Percentiles rank a stretch among this genome's conserved stretches.
Conservation (phyloP, 2,888 invertebrate genomes). For the Anagyrus pseudococci region DNA sequence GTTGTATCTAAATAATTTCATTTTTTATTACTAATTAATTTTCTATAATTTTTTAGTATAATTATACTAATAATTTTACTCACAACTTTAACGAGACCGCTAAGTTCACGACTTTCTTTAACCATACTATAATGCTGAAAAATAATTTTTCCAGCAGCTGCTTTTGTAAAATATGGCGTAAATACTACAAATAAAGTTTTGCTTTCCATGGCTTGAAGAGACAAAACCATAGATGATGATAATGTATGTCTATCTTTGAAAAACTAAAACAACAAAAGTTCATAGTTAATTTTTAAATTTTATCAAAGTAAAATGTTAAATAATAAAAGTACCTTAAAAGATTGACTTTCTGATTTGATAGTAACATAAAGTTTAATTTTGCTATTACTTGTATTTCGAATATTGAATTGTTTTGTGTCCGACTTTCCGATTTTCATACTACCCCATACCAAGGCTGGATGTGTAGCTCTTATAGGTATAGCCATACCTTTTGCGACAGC, state of each 20-base stretch:
- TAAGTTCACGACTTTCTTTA: constrained; percentile 40
- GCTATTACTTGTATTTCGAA: constrained; percentile 67
- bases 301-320: constrained; percentile 6
- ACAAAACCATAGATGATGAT: constrained; percentile 54
- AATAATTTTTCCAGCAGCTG: constrained; percentile 65
- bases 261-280: constrained; percentile 46
- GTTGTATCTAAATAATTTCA: constrained; percentile 52
- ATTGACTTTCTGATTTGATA: constrained; percentile 56
- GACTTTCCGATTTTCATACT: constrained; percentile 66
- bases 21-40: constrained; percentile 6
- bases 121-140: constrained; percentile 63
- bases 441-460: constrained; percentile 68
- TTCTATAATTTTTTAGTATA: constrained; percentile 17
- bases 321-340: constrained; percentile 54
- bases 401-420: constrained; percentile 65
- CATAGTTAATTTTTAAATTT: neutral
- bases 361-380: constrained; percentile 66
- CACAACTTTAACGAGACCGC: constrained; percentile 29
- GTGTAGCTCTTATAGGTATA: constrained; percentile 66
- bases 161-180: constrained; percentile 65
- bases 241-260: constrained; percentile 50
- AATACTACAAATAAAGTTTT: constrained; percentile 66
- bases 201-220: constrained; percentile 67
- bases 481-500: constrained; percentile 45
- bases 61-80: constrained; percentile 10